Base-by-base conservation (phyloP, 2,888 invertebrate species). In the Orchesellides sinensis region DNA sequence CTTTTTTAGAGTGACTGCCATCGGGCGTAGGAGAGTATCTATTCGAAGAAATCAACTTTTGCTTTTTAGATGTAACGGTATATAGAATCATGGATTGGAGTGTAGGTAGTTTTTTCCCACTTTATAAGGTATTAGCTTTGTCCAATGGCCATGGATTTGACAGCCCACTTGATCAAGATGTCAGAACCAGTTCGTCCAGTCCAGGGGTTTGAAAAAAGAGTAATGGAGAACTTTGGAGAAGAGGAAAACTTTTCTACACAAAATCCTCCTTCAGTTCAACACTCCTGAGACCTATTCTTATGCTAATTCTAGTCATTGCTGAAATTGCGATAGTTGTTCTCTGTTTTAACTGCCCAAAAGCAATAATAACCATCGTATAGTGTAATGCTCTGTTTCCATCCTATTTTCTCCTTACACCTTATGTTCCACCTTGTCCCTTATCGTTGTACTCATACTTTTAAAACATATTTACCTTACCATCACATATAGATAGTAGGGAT, bases 141-240 rank as follows among this genome's bases (percentile, higher is more conserved):
- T 63, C 82, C 75, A 75, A 70, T 75, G 63, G 59, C 74, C 70
- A 70, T 82, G 74, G 54, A 74, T 63, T 82, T 82, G 82, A 82
- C 82, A 82, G 70, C 63, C 49, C 70, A 82, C 75, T 82, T 84
- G 84, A 84, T 84, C 84, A 82, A 82, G 52, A 81, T 82, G 84
- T 84, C 84, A 81, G 47, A 81, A 82, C 45, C 84, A 81, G 84
- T 82, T 84, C 77, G 84, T 84, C 84, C 84, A 81, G 81, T 77
- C 35, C 35, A 80, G 73, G 14, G 68, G 69, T 29, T 61, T 77
- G 29, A 61, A 32, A 75, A 47, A 77, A 69, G 29, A 69, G 69
- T 54, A 65, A 45, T 25, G 54, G 54, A 27, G 3, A n/a, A 32
- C 12, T 47, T 61, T 59, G 52, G 8, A 54, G 61, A 49, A 61